A percentile compares a stretch with the other conserved stretches of the same genome.
phyloP scores from a whole-genome alignment of 2,888 invertebrate genomes.

The Sialis fuliginosa region DNA sequence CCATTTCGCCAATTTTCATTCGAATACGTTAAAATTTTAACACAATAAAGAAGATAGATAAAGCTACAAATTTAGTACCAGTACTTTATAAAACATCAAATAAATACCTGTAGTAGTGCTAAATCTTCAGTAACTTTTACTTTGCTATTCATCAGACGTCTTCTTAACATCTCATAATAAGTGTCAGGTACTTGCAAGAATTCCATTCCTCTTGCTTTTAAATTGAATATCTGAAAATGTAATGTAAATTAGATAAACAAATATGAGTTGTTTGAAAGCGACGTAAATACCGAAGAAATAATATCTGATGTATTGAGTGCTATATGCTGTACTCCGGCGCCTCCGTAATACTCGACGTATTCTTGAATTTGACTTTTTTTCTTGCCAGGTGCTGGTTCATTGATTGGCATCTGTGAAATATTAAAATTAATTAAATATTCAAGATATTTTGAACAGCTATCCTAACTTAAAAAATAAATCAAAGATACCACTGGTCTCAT shows the following conservation, averaged over 20 bases:
- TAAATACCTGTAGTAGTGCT: slow-evolving; percentile 39
- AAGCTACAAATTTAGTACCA: too few relatives aligned
- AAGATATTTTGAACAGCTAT: neutral
- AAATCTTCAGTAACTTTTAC: slow-evolving; percentile 76
- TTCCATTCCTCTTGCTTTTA: slow-evolving; percentile 68
- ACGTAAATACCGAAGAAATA: slow-evolving; percentile 54
- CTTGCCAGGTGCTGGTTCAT: slow-evolving; percentile 90
- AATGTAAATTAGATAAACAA: neutral
- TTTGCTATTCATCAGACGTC: slow-evolving; percentile 56
- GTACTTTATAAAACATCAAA: too few relatives aligned
- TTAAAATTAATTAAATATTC: neutral
- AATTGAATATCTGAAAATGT: slow-evolving; percentile 40
- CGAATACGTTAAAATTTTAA: too few relatives aligned
- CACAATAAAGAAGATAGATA: too few relatives aligned
- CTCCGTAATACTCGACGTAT: slow-evolving; percentile 96
- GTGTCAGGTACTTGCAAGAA: slow-evolving; percentile 79
- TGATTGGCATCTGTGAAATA: slow-evolving; percentile 66
- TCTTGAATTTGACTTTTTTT: slow-evolving; percentile 97
- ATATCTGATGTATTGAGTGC: slow-evolving; percentile 92
- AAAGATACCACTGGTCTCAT: too few relatives aligned
- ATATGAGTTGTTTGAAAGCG: neutral
- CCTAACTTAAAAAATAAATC: too few relatives aligned
- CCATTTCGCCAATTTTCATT: too few relatives aligned
- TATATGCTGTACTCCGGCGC: slow-evolving; percentile 95
- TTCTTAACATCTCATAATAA: slow-evolving; percentile 73